These are phyloP conservation scores for Hippopotamyrus pictus DNA, from an alignment of 2,797 vertebrate genomes.

Conservation along the genomic window DNA sequence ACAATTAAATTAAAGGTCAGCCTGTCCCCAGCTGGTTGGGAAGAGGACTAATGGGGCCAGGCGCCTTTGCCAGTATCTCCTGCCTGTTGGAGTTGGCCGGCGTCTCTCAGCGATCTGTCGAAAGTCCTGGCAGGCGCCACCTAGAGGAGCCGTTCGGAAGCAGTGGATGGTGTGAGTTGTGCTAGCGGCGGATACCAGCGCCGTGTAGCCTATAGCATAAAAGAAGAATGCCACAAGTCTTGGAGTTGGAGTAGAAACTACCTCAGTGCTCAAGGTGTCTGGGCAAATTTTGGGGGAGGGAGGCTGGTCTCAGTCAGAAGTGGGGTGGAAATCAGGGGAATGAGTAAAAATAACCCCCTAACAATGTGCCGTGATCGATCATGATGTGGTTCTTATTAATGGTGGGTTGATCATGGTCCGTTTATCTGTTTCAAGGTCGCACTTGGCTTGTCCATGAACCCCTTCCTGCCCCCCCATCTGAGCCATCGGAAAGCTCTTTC, in stretches of 20 bases:
- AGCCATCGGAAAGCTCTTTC: neutral
- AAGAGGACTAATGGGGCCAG: neutral
- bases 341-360: neutral
- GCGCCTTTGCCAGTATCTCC: neutral
- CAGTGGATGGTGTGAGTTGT: neutral
- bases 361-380: neutral
- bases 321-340: neutral
- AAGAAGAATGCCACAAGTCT: neutral
- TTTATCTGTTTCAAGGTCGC: neutral
- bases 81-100: neutral
- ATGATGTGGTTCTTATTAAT: neutral
- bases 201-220: neutral
- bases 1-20: conserved; percentile 5
- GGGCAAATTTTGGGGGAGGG: neutral
- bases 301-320: neutral
- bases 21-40: neutral
- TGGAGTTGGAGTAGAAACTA: neutral
- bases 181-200: neutral
- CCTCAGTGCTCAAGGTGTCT: neutral
- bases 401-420: neutral
- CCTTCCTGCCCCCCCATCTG: neutral
- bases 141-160: neutral
- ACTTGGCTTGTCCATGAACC: neutral
- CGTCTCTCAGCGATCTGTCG: neutral
- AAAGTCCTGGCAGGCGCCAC: neutral